Conservation (phyloP, 92 coral and sea anemone species). For the Epizoanthus ramosus region DNA sequence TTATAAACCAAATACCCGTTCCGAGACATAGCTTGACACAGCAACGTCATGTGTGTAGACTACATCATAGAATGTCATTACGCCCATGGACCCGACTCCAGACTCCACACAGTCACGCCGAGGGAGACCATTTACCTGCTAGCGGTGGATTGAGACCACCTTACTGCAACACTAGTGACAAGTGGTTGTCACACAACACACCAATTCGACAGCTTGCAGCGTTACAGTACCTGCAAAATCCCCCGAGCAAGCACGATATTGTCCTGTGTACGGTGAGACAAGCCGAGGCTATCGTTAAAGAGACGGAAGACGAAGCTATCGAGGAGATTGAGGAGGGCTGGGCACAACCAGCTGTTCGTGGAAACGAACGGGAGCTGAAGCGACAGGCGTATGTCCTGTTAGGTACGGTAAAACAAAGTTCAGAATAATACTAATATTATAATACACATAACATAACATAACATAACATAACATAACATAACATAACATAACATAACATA, state of each 20-base stretch:
- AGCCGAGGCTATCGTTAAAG: not conserved
- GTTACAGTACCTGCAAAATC: slow-evolving; percentile 35
- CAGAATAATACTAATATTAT: not conserved
- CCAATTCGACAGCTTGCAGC: slow-evolving; percentile 40
- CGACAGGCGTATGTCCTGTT: slow-evolving; percentile 32
- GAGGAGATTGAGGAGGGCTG: slow-evolving; percentile 24
- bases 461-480: too few relatives aligned
- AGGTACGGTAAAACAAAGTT: not conserved
- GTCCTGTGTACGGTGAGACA: slow-evolving; percentile 26
- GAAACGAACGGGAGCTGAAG: slow-evolving; percentile 33
- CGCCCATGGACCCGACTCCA: not conserved
- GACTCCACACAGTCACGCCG: not conserved
- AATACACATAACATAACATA: too few relatives aligned
- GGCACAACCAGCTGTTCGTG: slow-evolving; percentile 23
- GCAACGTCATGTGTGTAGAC: not conserved
- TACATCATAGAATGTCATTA: not conserved
- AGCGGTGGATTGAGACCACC: not conserved
- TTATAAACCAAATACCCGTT: not conserved
- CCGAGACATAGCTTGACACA: not conserved
- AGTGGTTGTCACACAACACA: slow-evolving; percentile 12
- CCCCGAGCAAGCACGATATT: slow-evolving; percentile 23
- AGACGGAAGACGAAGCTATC: slow-evolving; percentile 11
- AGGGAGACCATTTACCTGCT: not conserved
- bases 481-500: too few relatives aligned
- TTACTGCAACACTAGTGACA: not conserved